These are phyloP conservation scores for Mythimna vitellina DNA, from an alignment of 2,888 invertebrate genomes.

Conservation along the genomic window DNA sequence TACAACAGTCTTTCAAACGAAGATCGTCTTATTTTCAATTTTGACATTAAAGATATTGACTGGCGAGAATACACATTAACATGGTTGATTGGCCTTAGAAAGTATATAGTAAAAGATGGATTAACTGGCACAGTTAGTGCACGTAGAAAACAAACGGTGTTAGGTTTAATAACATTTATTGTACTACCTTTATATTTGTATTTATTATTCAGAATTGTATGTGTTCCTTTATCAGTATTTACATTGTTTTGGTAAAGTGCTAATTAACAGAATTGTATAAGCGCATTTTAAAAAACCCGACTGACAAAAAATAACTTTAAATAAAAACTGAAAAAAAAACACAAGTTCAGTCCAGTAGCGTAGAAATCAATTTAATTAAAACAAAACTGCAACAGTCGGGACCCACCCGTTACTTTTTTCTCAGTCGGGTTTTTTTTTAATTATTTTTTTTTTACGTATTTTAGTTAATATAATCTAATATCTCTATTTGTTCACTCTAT, in stretches of 20 bases:
- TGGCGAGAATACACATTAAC: conserved; percentile 1
- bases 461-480: too few species aligned
- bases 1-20: conserved; percentile 19
- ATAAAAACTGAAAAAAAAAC: too few species aligned
- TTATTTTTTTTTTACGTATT: too few species aligned
- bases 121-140: conserved; percentile 7
- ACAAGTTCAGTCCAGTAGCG: too few species aligned
- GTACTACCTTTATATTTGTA: not conserved
- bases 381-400: too few species aligned
- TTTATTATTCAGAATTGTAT: not conserved
- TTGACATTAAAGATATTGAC: conserved; percentile 9
- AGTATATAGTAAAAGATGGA: conserved; percentile 23
- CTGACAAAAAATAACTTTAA: too few species aligned
- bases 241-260: not conserved
- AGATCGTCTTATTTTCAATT: conserved; percentile 28
- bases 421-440: too few species aligned
- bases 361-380: too few species aligned
- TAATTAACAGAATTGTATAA: not conserved
- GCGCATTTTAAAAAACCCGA: too few species aligned
- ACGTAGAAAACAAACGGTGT: not conserved
- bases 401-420: too few species aligned
- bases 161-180: not conserved
- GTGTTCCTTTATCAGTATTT: not conserved
- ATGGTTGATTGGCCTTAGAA: not conserved
- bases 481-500: too few species aligned